Conservation (phyloP, 2,113 vertebrate species). For the Poeciliopsis occidentalis region DNA sequence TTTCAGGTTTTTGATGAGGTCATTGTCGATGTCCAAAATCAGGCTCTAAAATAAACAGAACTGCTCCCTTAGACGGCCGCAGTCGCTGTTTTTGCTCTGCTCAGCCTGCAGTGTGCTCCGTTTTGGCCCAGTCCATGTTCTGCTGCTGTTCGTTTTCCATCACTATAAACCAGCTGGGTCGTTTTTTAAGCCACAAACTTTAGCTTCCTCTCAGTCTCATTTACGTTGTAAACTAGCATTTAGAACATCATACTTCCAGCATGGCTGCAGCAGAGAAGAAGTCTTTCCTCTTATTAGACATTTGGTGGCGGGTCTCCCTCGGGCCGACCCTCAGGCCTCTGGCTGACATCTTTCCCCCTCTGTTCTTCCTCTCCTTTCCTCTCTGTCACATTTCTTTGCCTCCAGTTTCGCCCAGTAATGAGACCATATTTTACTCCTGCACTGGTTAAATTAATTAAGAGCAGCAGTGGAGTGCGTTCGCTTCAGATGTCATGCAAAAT, state of each 20-base stretch:
- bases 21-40: too few species aligned
- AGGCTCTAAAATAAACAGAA: not conserved
- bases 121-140: not conserved
- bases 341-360: conserved; percentile 41
- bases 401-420: conserved; percentile 20
- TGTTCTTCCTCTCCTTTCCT: conserved; percentile 3
- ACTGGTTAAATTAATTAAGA: conserved; percentile 32
- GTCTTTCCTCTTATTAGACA: conserved; percentile 36
- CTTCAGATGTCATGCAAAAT: conserved; percentile 30
- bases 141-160: conserved; percentile 22
- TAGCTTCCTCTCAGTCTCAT: conserved; percentile 6
- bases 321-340: conserved; percentile 33
- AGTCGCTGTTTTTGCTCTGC: not conserved
- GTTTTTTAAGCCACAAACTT: conserved; percentile 27
- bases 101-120: not conserved
- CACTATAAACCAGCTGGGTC: conserved; percentile 20
- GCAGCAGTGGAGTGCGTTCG: conserved; percentile 27
- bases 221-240: conserved; percentile 13
- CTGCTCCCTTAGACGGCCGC: too few species aligned
- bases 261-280: not conserved
- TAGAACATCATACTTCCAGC: not conserved
- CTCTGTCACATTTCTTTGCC: conserved; percentile 40
- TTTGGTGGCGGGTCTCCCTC: conserved; percentile 39
- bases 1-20: too few species aligned
- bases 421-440: conserved; percentile 45